These are phyloP conservation scores for Corythoichthys haematopterus DNA, from an alignment of 2,113 vertebrate species.

Conservation along the genomic window DNA sequence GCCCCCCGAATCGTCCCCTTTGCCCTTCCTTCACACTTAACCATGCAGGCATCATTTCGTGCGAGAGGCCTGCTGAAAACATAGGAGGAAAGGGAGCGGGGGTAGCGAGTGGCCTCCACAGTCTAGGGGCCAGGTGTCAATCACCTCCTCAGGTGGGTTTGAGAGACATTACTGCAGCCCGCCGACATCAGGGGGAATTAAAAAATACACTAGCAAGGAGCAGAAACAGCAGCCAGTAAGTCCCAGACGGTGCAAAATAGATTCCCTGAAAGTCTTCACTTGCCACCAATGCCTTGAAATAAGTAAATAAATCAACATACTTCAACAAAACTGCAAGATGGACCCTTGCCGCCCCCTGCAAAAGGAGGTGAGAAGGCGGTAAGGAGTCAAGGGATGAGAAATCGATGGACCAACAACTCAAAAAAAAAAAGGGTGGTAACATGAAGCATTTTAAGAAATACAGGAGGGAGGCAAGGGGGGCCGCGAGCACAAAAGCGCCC, in stretches of 20 bases:
- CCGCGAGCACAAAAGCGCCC: conserved; percentile 57
- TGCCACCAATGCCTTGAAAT: conserved; percentile 87
- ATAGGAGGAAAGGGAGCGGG: conserved; percentile 36
- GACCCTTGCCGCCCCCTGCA: not conserved
- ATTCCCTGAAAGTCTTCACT: conserved; percentile 93
- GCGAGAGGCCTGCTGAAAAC: conserved; percentile 8
- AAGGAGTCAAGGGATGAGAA: conserved; percentile 55
- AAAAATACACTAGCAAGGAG: conserved; percentile 58
- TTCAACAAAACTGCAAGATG: conserved; percentile 39
- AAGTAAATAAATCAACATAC: conserved; percentile 68
- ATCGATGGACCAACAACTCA: conserved; percentile 74
- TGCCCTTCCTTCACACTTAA: conserved; percentile 16
- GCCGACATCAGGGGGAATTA: conserved; percentile 83
- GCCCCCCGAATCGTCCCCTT: conserved; percentile 9
- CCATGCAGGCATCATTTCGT: conserved; percentile 15
- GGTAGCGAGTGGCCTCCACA: conserved; percentile 78
- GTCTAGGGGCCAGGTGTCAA: conserved; percentile 84
- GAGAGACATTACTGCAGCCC: conserved; percentile 78
- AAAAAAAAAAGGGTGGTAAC: conserved; percentile 58
- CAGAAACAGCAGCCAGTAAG: conserved; percentile 29
- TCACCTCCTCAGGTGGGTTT: conserved; percentile 82
- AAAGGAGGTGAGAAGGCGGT: conserved; percentile 11
- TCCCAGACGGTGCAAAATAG: conserved; percentile 60
- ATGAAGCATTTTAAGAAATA: conserved; percentile 71
- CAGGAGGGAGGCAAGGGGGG: conserved; percentile 19